Percentiles rank a stretch among this genome's conserved stretches.
Conservation (phyloP, 2,797 vertebrate genomes). For the Chlorospingus semifuscus region DNA sequence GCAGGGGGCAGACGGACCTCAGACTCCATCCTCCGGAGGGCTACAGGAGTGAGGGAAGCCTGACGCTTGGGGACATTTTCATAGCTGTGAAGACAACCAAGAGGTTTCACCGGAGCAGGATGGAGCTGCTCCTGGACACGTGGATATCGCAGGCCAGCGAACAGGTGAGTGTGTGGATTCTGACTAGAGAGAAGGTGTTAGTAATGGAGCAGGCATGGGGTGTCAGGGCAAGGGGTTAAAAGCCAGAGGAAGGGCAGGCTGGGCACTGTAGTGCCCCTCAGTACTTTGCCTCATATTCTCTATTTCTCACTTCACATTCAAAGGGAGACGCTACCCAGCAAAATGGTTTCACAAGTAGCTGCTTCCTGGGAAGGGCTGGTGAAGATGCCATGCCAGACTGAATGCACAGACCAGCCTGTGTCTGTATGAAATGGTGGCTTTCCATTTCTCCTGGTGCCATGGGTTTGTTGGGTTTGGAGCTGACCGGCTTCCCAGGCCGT, state of each 20-base stretch:
- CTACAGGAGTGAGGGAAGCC: neutral
- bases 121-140: constrained; percentile 86
- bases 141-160: constrained; percentile 87
- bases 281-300: neutral
- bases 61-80: constrained; percentile 80
- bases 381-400: neutral
- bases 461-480: neutral
- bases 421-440: neutral
- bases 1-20: neutral
- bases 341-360: neutral
- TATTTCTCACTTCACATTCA: neutral
- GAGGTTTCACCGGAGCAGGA: constrained; percentile 84
- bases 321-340: neutral
- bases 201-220: fast-evolving
- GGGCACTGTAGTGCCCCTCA: neutral
- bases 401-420: neutral
- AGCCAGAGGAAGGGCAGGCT: neutral
- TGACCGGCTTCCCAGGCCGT: neutral
- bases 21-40: neutral
- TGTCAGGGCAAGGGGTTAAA: neutral
- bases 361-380: neutral
- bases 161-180: constrained; percentile 77
- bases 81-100: constrained; percentile 89
- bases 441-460: neutral
- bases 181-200: neutral